Evolutionary conservation across 1,140 invertebrate genomes (phyloP).

Genomic region (Pseudoatta argentina): DNA sequence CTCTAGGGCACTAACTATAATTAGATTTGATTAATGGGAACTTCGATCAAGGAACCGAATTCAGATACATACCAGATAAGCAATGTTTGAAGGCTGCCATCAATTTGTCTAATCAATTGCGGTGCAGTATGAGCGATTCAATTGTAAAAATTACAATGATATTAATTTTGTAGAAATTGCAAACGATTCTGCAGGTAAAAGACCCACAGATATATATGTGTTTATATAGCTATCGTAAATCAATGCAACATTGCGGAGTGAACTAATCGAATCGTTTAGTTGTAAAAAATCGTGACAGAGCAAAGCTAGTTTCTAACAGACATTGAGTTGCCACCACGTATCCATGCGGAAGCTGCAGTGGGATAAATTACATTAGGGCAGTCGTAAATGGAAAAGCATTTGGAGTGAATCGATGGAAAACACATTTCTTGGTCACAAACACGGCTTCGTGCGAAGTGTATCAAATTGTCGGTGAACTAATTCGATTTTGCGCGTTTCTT

Average conservation of each 20-base stretch:
- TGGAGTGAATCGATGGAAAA: slow-evolving; percentile 25
- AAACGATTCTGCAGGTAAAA: neutral
- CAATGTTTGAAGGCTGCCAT: slow-evolving; percentile 17
- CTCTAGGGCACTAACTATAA: slow-evolving; percentile 36
- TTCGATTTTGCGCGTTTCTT: slow-evolving; percentile 32
- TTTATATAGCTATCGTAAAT: neutral
- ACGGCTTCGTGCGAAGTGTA: neutral
- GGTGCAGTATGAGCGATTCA: neutral
- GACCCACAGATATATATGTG: neutral
- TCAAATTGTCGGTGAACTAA: slow-evolving; percentile 27
- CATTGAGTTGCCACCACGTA: slow-evolving; percentile 16
- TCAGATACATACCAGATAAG: slow-evolving; percentile 12
- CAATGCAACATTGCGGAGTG: neutral
- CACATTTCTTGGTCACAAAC: slow-evolving; percentile 28
- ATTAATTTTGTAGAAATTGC: neutral
- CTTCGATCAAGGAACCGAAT: slow-evolving; percentile 48
- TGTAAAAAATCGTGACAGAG: slow-evolving; percentile 13
- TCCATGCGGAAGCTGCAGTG: slow-evolving; percentile 9
- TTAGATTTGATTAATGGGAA: slow-evolving; percentile 36
- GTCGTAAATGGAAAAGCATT: slow-evolving; percentile 41
- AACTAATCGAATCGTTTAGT: slow-evolving; percentile 22
- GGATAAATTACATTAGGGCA: slow-evolving; percentile 49
- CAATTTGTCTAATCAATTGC: slow-evolving; percentile 23
- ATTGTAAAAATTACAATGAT: neutral
- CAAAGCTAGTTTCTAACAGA: neutral